Base-by-base conservation (phyloP, 2,797 vertebrate species). In the Tamandua tetradactyla region DNA sequence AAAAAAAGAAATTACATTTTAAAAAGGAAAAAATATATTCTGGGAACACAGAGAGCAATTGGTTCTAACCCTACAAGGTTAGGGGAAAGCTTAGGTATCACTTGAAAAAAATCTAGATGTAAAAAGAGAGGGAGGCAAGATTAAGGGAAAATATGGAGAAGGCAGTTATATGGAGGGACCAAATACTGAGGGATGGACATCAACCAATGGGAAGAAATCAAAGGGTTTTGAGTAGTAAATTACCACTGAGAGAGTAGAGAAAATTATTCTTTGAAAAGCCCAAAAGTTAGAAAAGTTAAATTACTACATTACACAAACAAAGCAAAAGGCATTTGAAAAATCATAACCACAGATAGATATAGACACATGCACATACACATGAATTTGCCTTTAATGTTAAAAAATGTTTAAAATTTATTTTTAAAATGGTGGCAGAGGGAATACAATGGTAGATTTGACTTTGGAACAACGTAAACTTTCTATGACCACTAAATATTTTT, bases 41-140 rank as follows among this genome's bases (percentile, higher is more conserved):
- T 76, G 32, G 37, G 40, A 94, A 42, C 79, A 85, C 42, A 69
- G 68, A 89, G 32, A 92, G 22, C 59, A 88, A 91, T 0, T 80
- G 52, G 15, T 37, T 94, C 75, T 78, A 78, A 30, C 44, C 69
- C 32, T 89, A 79, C 12, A 85, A 69, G 47, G n/a, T 42, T 64
- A 90, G 81, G 47, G 25, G 40, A 93, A 64, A 78, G 32, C 22
- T 87, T 81, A 15, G 27, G 14, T 75, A 20, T 2, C 32, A 69
- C 44, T 22, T 76, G 57, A 86, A 88, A 27, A 35, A 81, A n/a
- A 32, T 87, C 52, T 61, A 78, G 32, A 90, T 86, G 91, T 72
- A 68, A 47, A 80, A 94, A 91, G 25, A 75, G 23, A 81, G 37
- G 35, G 75, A 80, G 37, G 87, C 83, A 84, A 89, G 22, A 74